These are phyloP conservation scores for Pholis gunnellus DNA, from an alignment of 2,113 vertebrate species.

Conservation along the genomic window DNA sequence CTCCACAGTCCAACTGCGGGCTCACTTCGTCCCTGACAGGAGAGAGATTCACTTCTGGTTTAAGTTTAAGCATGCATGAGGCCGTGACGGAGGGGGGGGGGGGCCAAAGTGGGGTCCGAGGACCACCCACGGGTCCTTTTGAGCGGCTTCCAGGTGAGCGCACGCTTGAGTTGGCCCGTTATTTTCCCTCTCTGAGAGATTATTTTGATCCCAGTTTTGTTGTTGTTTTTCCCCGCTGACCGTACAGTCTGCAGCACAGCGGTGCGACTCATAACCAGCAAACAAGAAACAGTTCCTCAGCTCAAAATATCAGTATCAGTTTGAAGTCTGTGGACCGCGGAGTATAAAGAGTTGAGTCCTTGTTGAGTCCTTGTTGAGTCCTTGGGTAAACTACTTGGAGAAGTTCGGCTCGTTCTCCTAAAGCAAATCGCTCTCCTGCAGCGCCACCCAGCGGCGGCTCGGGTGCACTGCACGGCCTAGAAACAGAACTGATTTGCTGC, in stretches of 20 bases:
- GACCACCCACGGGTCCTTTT: slow-evolving; percentile 49
- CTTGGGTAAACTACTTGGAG: slow-evolving; percentile 7
- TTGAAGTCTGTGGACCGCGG: not conserved
- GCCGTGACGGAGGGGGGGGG: not conserved
- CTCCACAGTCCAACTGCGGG: not conserved
- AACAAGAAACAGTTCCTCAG: not conserved
- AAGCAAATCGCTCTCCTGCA: slow-evolving; percentile 5
- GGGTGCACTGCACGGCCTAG: not conserved
- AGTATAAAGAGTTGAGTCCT: not conserved
- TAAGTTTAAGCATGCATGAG: slow-evolving; percentile 2
- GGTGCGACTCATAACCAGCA: not conserved
- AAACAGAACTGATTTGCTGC: not conserved
- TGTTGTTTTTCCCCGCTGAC: not conserved
- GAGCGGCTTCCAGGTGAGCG: slow-evolving; percentile 44
- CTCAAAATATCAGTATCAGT: not conserved
- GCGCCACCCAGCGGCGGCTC: slow-evolving; percentile 39
- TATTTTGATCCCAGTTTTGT: not conserved
- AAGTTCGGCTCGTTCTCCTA: not conserved
- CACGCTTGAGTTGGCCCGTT: not conserved
- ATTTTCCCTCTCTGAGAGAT: not conserved
- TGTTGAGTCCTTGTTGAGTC: slow-evolving; percentile 12
- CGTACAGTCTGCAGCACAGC: not conserved
- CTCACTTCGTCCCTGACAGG: slow-evolving; percentile 7
- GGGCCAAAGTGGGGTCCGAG: slow-evolving; percentile 23
- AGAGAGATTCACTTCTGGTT: not conserved